Base-by-base conservation (phyloP, 2,888 invertebrate species). In the Andricus curvator region DNA sequence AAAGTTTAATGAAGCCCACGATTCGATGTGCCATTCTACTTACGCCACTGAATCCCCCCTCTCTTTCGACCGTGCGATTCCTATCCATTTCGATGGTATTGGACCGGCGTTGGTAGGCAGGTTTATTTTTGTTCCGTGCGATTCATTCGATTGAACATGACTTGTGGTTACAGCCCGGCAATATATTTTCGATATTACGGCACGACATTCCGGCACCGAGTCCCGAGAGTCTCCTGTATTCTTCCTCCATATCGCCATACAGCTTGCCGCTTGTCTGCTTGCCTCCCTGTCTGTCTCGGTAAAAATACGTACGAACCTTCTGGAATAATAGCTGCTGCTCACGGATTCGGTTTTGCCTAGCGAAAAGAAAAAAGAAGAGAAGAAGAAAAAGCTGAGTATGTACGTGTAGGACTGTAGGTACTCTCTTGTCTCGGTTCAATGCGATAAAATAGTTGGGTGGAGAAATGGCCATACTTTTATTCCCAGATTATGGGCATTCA, bases 141-240 rank as follows among this genome's bases (percentile, higher is more conserved):
- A 89, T 90, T 90, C 90, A 87, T 91, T 90, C 90, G 90, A 91
- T 91, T 88, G 91, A 90, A 88, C 90, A 90, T 89, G 91, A 91
- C 91, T 91, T 88, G 91, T 89, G 89, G 90, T 90, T 90, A 90
- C 87, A 88, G 86, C 84, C 81, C 77, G 81, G 85, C 88, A 84
- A 88, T 90, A 90, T 90, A 90, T 91, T 89, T 88, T 86, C 87
- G 86, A 91, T 90, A 91, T 91, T 90, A 90, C 90, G 83, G 86
- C 86, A 88, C 88, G 89, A 90, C 89, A 88, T 90, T 87, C 87
- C 87, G 78, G 80, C 84, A 82, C 60, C 80, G 79, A 80, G 84
- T 87, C 88, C 86, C 85, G 77, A 82, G 87, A 85, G 88, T 84
- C 87, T 84, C 85, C 80, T 87, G 85, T 86, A 87, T 86, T 87